phyloP scores from a whole-genome alignment of 2,797 vertebrate genomes.

The Aulostomus chinensis region DNA sequence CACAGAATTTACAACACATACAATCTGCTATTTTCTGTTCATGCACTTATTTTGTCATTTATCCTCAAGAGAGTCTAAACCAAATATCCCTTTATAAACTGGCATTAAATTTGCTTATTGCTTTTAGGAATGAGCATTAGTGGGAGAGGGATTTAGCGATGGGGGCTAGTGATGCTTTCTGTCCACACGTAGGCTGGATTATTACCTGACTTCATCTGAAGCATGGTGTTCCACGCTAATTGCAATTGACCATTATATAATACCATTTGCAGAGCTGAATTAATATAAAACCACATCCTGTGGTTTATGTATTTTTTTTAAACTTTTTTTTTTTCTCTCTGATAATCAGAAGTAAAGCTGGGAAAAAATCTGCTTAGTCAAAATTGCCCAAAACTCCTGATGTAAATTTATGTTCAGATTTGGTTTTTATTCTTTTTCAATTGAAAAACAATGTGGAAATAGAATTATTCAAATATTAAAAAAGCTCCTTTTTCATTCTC shows the following conservation, averaged over 20 bases:
- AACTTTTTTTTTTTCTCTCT: too few species aligned
- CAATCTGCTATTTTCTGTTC: background rate
- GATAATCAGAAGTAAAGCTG: too few species aligned
- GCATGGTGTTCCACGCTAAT: conserved; percentile 29
- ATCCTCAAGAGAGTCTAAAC: background rate
- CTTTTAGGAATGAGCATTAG: background rate
- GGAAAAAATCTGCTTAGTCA: too few species aligned
- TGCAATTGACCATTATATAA: conserved; percentile 42
- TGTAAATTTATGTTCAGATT: too few species aligned
- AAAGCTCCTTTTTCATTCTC: too few species aligned
- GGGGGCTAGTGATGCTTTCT: conserved; percentile 13
- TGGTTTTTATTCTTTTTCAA: too few species aligned
- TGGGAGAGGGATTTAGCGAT: conserved; percentile 26
- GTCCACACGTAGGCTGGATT: conserved; percentile 38
- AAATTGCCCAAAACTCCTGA: too few species aligned
- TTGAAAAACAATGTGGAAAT: too few species aligned
- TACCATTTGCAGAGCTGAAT: conserved; percentile 22
- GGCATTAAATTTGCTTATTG: background rate
- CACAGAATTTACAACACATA: conserved; percentile 1
- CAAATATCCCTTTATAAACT: background rate
- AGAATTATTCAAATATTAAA: too few species aligned
- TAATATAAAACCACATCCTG: conserved; percentile 23
- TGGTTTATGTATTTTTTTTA: too few species aligned
- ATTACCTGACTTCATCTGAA: conserved; percentile 15
- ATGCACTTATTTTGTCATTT: background rate